Conservation (phyloP, 2,888 invertebrate genomes). For the Acrobeloides nanus region DNA sequence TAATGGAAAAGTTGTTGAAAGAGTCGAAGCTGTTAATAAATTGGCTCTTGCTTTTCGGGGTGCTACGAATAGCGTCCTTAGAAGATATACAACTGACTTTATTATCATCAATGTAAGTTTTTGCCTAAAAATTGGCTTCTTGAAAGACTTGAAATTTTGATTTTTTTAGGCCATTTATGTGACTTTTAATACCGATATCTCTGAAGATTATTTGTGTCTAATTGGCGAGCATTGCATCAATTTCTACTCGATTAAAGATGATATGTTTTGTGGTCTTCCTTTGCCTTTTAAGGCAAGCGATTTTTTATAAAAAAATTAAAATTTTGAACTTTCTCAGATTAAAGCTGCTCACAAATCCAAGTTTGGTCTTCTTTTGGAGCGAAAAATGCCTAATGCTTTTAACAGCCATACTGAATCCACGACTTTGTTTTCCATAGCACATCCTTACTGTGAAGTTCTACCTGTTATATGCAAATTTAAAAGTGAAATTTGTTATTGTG, state of each 20-base stretch:
- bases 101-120: constrained; percentile 14
- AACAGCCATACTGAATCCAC: too few relatives aligned
- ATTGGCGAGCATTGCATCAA: constrained; percentile 14
- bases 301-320: too few relatives aligned
- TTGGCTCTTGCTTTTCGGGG: constrained; percentile 11
- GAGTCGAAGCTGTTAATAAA: constrained; percentile 13
- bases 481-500: too few relatives aligned
- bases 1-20: constrained; percentile 12
- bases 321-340: too few relatives aligned
- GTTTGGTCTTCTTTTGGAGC: too few relatives aligned
- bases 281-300: constrained; percentile 19
- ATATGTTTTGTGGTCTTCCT: constrained; percentile 10
- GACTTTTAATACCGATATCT: constrained; percentile 11
- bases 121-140: too few relatives aligned
- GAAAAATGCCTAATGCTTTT: too few relatives aligned
- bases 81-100: constrained; percentile 12
- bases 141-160: too few relatives aligned
- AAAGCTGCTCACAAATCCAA: too few relatives aligned
- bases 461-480: constrained; percentile 20
- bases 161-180: constrained; percentile 21
- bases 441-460: constrained; percentile 22
- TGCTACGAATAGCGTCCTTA: constrained; percentile 4
- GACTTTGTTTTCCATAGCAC: constrained; percentile 22
- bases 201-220: constrained; percentile 18
- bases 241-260: constrained; percentile 14